A percentile compares a stretch with the other conserved stretches of the same genome.
These are phyloP conservation scores for Bothrops jararaca DNA, from an alignment of 2,113 vertebrate genomes.

Conservation along the genomic window DNA sequence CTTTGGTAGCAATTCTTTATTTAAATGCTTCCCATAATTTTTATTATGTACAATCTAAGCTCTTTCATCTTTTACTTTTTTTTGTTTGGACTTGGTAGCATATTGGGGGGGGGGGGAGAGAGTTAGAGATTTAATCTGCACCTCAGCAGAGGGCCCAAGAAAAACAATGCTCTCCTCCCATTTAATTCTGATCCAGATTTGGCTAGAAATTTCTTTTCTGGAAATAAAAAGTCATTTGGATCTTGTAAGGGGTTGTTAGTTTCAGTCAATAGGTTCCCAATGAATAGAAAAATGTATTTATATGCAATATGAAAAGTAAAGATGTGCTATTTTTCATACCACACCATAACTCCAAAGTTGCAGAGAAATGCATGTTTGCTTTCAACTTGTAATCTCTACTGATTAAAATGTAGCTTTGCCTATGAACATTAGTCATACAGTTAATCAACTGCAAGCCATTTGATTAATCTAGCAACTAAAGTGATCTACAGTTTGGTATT, in stretches of 20 bases:
- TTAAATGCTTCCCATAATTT: not conserved
- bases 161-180: not conserved
- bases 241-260: not conserved
- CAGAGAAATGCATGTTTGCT: not conserved
- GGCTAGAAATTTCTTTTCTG: not conserved
- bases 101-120: not conserved
- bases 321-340: not conserved
- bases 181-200: not conserved
- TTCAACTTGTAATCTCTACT: not conserved
- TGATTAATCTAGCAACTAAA: not conserved
- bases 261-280: not conserved
- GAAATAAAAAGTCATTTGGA: not conserved
- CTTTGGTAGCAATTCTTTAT: not conserved
- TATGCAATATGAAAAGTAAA: not conserved
- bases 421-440: not conserved
- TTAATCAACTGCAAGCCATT: not conserved
- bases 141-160: not conserved
- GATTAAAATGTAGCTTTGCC: not conserved
- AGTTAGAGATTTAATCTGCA: not conserved
- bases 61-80: not conserved
- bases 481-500: not conserved
- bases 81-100: not conserved
- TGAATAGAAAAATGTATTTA: not conserved
- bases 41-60: not conserved
- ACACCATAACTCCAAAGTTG: not conserved